Evolutionary conservation across 2,113 vertebrate genomes (phyloP), one percentile per base, ranked within the genome.

Genomic region (Oceanites oceanicus): DNA sequence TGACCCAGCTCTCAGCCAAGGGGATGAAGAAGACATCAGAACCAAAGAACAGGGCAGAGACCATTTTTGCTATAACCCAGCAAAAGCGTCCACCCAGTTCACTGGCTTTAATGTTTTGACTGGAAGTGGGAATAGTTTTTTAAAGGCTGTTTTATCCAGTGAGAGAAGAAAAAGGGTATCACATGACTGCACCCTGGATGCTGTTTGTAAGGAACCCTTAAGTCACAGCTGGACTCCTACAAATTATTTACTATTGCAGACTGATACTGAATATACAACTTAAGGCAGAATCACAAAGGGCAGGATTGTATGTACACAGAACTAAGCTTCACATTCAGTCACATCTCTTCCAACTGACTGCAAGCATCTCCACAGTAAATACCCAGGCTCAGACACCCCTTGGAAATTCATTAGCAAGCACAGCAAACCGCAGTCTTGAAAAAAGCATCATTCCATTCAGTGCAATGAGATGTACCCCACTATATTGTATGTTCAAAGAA

Each of bases 401-500:
- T 42, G 92, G 76, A 96, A 96, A 96, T 94, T 95, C 96, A 97
- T 95, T 90, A 95, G 21, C 67, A 94, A 93, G 62, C 80, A 88
- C n/a, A 70, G 84, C 58, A 94, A 95, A 82, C 22, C 83, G 74
- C 80, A 52, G 74, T 49, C 95, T 26, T 76, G 73, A 96, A 97
- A 97, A 94, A 9, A 91, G 92, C 88, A 90, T 80, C 55, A 87
- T 92, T 91, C 78, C 86, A 95, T 97, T 81, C 66, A 89, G 47
- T 63, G 91, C 56, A 44, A 67, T 66, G 77, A 93, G 94, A 91
- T 50, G 58, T 91, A 85, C n/a, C 44, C 61, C 67, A 38, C 44
- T 72, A 40, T 78, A 94, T 59, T 86, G 63, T 38, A 94, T 18
- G 49, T 93, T 96, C 91, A 97, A 95, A 97, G 95, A 98, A 78